These are phyloP conservation scores for Drosophila emarginata DNA, from an alignment of 2,888 invertebrate genomes.

Conservation along the genomic window DNA sequence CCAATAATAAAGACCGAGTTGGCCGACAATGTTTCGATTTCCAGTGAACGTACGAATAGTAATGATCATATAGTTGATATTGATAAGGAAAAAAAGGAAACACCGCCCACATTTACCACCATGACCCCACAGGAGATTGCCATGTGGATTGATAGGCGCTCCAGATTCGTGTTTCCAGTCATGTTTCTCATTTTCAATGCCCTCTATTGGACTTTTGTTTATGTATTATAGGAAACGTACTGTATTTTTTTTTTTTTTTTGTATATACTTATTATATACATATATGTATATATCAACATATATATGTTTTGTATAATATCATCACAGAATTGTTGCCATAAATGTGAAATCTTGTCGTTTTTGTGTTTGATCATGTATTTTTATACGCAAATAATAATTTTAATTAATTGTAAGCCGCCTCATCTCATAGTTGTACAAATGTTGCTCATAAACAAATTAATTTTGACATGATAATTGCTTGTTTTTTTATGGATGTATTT, in stretches of 20 bases:
- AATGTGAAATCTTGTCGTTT: constrained; percentile 54
- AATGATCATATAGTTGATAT: constrained; percentile 73
- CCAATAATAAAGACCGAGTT: constrained; percentile 79
- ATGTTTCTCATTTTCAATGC: constrained; percentile 79
- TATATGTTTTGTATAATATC: neutral
- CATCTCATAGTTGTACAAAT: constrained; percentile 71
- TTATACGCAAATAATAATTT: constrained; percentile 57
- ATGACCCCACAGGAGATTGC: constrained; percentile 81
- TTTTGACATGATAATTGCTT: neutral
- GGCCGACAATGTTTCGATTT: constrained; percentile 72
- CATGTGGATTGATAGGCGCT: constrained; percentile 79
- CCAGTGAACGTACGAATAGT: constrained; percentile 63
- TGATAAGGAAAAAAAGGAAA: constrained; percentile 68
- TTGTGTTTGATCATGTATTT: constrained; percentile 32
- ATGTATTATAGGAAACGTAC: constrained; percentile 62
- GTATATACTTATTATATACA: neutral
- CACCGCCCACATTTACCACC: constrained; percentile 78
- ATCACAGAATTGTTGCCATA: constrained; percentile 38
- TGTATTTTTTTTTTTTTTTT: constrained; percentile 3
- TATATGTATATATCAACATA: constrained; percentile 11
- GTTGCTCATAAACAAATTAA: constrained; percentile 40
- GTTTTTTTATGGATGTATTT: neutral
- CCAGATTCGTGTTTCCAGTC: constrained; percentile 74
- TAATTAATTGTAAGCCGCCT: constrained; percentile 59
- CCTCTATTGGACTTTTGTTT: constrained; percentile 80